phyloP scores from a whole-genome alignment of 1,140 invertebrate species.

The Mizuhopecten yessoensis region DNA sequence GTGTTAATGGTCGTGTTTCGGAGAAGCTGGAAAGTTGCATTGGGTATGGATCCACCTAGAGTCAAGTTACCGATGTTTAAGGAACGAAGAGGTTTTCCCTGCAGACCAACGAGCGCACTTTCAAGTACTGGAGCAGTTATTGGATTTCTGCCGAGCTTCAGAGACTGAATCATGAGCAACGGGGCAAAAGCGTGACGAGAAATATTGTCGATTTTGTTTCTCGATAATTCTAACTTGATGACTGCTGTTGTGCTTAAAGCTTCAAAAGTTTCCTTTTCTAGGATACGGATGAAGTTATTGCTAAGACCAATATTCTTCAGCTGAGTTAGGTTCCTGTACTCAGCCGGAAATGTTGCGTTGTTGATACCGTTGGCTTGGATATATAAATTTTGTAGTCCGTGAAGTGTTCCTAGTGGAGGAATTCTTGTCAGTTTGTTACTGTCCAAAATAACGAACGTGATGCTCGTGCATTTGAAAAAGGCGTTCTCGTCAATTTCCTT shows the following conservation, averaged over 20 bases:
- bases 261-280: conserved; percentile 66
- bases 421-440: conserved; percentile 64
- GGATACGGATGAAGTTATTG: conserved; percentile 67
- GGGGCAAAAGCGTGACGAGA: conserved; percentile 61
- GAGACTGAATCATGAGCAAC: conserved; percentile 65
- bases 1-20: conserved; percentile 64
- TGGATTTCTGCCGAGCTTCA: conserved; percentile 70
- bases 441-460: conserved; percentile 63
- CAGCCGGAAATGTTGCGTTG: conserved; percentile 67
- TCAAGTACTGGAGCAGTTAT: conserved; percentile 61
- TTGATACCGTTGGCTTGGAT: conserved; percentile 69
- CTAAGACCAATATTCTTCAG: conserved; percentile 65
- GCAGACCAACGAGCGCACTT: conserved; percentile 63
- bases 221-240: conserved; percentile 67
- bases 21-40: conserved; percentile 67
- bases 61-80: conserved; percentile 69
- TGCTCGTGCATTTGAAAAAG: conserved; percentile 57
- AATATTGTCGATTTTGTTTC: conserved; percentile 64
- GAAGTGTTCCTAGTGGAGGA: conserved; percentile 60
- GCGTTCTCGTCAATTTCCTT: conserved; percentile 58
- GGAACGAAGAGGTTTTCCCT: conserved; percentile 61
- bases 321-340: conserved; percentile 43
- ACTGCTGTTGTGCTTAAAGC: conserved; percentile 58
- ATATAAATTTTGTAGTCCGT: conserved; percentile 61
- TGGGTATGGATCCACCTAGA: conserved; percentile 64